Conservation (phyloP, 2,888 invertebrate species). For the Pediacus dermestoides region DNA sequence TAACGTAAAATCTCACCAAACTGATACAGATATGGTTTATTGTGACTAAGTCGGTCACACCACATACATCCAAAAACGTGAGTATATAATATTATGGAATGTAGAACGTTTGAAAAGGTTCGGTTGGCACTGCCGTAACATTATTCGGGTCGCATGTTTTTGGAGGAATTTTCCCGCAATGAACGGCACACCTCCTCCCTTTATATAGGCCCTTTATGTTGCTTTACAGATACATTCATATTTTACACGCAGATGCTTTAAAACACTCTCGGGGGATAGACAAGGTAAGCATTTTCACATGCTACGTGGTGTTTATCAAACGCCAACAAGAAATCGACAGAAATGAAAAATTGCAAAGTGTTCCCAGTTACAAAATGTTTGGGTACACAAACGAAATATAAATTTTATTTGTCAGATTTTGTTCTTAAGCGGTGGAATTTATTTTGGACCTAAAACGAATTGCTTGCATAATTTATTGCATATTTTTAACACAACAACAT, state of each 20-base stretch:
- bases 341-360: too few species aligned
- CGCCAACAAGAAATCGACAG: too few species aligned
- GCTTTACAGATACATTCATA: constrained; percentile 1
- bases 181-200: constrained; percentile 1
- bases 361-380: too few species aligned
- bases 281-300: constrained; percentile 1
- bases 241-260: constrained; percentile 2
- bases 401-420: too few species aligned
- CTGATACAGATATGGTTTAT: constrained; percentile 2
- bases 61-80: background rate
- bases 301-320: too few species aligned
- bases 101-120: constrained; percentile 1
- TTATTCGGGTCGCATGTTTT: constrained; percentile 3
- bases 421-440: too few species aligned
- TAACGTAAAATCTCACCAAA: constrained; percentile 1
- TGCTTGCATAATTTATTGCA: too few species aligned
- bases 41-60: too few species aligned
- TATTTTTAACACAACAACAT: too few species aligned
- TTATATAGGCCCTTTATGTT: background rate
- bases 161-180: constrained; percentile 1
- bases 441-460: too few species aligned
- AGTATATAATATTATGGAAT: constrained; percentile 2
- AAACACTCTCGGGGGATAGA: constrained; percentile 3
- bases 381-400: too few species aligned
- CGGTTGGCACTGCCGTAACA: background rate